Evolutionary conservation across 2,888 invertebrate species (phyloP).

Genomic region (Aricia artaxerxes): DNA sequence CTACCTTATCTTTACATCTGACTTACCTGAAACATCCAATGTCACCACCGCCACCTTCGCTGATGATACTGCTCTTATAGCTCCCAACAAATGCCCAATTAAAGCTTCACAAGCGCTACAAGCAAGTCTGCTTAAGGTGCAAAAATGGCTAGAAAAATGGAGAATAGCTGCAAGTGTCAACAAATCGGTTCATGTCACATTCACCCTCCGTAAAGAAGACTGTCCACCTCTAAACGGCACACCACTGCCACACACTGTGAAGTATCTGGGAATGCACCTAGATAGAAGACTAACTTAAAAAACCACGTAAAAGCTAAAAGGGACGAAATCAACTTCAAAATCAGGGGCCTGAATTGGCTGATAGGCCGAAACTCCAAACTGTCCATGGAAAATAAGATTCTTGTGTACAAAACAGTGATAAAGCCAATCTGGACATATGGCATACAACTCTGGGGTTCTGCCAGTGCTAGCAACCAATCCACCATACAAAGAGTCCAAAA

Average conservation of each 20-base stretch:
- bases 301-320: conserved; percentile 29
- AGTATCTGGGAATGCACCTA: conserved; percentile 29
- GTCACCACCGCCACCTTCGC: not conserved
- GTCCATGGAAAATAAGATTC: conserved; percentile 36
- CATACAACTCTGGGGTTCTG: too few species aligned
- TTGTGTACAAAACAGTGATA: conserved; percentile 34
- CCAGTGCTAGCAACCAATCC: too few species aligned
- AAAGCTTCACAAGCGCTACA: conserved; percentile 8
- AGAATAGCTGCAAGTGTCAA: not conserved
- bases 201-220: conserved; percentile 9
- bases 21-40: too few species aligned
- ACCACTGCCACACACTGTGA: conserved; percentile 8
- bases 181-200: conserved; percentile 18
- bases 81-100: not conserved
- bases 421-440: too few species aligned
- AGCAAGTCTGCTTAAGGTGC: not conserved
- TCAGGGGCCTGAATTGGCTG: conserved; percentile 36
- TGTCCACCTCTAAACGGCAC: conserved; percentile 15
- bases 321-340: conserved; percentile 31
- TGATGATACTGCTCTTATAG: conserved; percentile 28
- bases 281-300: conserved; percentile 26
- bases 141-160: conserved; percentile 15
- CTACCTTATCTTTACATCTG: too few species aligned
- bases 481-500: too few species aligned
- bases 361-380: conserved; percentile 37